Evolutionary conservation across 2,797 vertebrate genomes (phyloP).

Genomic region (Sebastes ruberrimus): DNA sequence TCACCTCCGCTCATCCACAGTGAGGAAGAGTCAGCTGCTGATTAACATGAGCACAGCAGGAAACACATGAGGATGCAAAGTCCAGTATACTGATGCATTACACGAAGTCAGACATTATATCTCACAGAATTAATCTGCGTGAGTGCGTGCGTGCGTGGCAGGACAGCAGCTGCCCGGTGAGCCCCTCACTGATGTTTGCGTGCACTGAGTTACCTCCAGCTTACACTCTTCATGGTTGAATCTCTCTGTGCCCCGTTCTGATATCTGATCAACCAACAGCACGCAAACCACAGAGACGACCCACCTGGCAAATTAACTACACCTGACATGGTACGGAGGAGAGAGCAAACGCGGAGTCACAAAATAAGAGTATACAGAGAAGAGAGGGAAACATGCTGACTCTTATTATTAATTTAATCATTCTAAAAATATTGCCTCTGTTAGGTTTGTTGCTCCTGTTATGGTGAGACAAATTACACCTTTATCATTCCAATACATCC

Average conservation of each 20-base stretch:
- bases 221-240: conserved; percentile 7
- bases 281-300: neutral
- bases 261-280: conserved; percentile 17
- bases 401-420: neutral
- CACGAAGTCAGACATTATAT: neutral
- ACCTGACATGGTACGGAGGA: neutral
- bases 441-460: neutral
- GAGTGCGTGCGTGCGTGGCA: neutral
- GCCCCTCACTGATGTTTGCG: neutral
- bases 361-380: neutral
- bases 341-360: neutral
- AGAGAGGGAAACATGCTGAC: neutral
- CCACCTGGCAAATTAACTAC: neutral
- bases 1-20: neutral
- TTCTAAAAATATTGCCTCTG: neutral
- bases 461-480: neutral
- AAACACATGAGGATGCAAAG: conserved; percentile 2
- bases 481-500: too few relatives aligned
- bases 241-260: neutral
- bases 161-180: conserved; percentile 24
- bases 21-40: neutral
- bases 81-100: neutral
- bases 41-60: neutral
- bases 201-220: neutral
- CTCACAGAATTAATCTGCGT: neutral